Evolutionary conservation across 2,113 vertebrate genomes (phyloP).

Genomic region (Ochotona curzoniae): DNA sequence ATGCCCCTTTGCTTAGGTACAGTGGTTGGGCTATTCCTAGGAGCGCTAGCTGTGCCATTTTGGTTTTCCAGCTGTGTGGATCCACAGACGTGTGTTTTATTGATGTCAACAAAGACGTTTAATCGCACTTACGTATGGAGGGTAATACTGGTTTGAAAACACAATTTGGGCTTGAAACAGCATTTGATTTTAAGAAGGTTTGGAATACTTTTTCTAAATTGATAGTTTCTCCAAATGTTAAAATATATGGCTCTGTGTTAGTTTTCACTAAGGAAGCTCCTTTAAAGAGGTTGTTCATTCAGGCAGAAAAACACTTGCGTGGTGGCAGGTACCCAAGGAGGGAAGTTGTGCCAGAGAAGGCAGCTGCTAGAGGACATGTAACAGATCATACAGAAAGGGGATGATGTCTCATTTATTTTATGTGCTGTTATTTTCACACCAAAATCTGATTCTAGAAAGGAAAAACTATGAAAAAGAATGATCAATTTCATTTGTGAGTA

Average conservation of each 20-base stretch:
- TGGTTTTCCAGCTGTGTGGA: background rate
- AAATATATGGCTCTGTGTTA: background rate
- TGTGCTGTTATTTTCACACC: background rate
- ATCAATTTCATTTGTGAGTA: background rate
- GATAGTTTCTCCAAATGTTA: slow-evolving; percentile 21
- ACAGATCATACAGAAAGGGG: background rate
- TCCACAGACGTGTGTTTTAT: background rate
- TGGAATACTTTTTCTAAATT: slow-evolving; percentile 17
- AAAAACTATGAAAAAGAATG: background rate
- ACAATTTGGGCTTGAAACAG: slow-evolving; percentile 17
- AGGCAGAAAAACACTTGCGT: background rate
- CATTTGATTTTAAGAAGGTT: slow-evolving; percentile 13
- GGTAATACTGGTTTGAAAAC: slow-evolving; percentile 46
- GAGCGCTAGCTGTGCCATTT: background rate
- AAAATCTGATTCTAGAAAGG: background rate
- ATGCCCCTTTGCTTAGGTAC: background rate
- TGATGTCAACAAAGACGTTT: slow-evolving; percentile 6
- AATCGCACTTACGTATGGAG: background rate
- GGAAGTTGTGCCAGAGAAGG: background rate
- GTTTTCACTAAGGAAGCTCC: background rate
- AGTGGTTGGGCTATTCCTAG: background rate
- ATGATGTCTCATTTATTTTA: background rate
- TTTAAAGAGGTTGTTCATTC: background rate
- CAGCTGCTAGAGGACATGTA: background rate
- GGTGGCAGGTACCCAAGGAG: accelerated